Base-by-base conservation (phyloP, 2,888 invertebrate species). In the Branchipolynoe longqiensis region DNA sequence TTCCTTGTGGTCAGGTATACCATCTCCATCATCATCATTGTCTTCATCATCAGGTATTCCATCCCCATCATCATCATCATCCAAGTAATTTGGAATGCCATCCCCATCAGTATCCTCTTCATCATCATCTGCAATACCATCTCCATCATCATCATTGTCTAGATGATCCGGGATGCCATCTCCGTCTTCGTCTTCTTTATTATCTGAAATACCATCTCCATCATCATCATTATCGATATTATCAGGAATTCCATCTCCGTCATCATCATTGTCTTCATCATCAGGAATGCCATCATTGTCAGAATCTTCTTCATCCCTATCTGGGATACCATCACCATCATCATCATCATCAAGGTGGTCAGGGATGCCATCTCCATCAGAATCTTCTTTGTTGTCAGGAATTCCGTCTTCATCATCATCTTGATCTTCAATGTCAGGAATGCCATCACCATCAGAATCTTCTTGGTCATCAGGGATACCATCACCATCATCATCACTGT, bases 371-470 rank as follows among this genome's bases (percentile, higher is more conserved):
- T 91, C 91, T 69, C 87, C 88, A 85, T 89, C 89, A 54, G 56
- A 38, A 69, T 58, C 89, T 48, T 90, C 88, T 22, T 56, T 88
- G 88, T 90, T 85, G 90, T 91, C 62, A 82, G 88, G 85, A 90
- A 91, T 36, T 86, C 91, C 82, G 85, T 92, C 92, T 18, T 91
- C 91, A 86, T 92, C 92, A 12, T 88, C 88, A 82, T 85, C 85
- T 22, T 69, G 18, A 25, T 78, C 91, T 2, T 87, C 59, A 48
- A 90, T 22, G 85, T 92, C 91, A 1, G 92, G 92, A 83, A 92
- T 91, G 2, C 93, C 92, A 86, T 93, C 92, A 22, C 92, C 91
- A 86, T 93, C 93, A 3, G 92, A 92, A 56, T 89, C 85, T 33
- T 91, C 90, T 14, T 89, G 69, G 82, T 90, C 56, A 78, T 85